phyloP scores from a whole-genome alignment of 2,113 vertebrate species.

The Myotis lucifugus region DNA sequence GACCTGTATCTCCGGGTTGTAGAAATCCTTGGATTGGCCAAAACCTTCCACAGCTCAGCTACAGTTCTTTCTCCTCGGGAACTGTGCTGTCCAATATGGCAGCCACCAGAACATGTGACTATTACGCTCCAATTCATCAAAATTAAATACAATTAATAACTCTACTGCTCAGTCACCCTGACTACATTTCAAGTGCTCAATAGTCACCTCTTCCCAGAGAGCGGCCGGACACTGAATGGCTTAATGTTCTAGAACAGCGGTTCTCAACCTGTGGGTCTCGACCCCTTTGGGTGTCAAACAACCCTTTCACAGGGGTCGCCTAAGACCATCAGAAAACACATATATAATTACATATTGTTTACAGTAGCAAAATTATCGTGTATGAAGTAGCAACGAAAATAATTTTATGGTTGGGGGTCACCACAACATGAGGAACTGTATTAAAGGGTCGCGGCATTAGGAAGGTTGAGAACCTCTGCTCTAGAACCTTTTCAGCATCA shows the following conservation, averaged over 20 bases:
- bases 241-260: not conserved
- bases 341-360: too few species aligned
- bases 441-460: too few species aligned
- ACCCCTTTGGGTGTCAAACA: too few species aligned
- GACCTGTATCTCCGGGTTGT: not conserved
- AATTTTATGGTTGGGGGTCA: too few species aligned
- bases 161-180: not conserved
- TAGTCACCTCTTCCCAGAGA: not conserved
- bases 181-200: not conserved
- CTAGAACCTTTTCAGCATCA: not conserved
- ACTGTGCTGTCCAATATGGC: not conserved
- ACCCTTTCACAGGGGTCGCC: too few species aligned
- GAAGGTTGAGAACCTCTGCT: not conserved
- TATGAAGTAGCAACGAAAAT: too few species aligned
- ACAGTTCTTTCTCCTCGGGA: not conserved
- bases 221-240: not conserved
- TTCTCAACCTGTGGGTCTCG: too few species aligned
- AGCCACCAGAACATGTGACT: not conserved
- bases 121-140: not conserved
- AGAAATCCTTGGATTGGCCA: not conserved
- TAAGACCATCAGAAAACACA: too few species aligned
- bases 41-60: not conserved
- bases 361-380: too few species aligned
- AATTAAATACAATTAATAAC: not conserved
- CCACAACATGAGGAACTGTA: too few species aligned